Percentiles rank a stretch among this genome's conserved stretches.
phyloP scores from a whole-genome alignment of 2,113 vertebrate species.

The Colius striatus region DNA sequence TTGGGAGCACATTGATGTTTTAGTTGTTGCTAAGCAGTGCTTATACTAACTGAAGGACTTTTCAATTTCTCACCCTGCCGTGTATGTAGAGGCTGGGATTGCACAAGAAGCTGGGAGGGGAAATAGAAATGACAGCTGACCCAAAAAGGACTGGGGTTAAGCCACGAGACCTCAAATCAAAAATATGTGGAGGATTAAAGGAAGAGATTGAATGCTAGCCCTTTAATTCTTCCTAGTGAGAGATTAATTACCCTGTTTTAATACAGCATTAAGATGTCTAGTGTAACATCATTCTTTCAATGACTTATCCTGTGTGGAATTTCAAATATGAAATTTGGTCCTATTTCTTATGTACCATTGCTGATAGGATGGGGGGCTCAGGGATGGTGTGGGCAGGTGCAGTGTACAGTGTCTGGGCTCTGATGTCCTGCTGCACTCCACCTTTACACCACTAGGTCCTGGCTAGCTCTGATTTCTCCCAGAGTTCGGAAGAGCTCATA shows the following conservation, averaged over 20 bases:
- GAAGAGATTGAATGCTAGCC: neutral
- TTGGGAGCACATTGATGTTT: too few relatives aligned
- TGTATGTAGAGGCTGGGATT: too few relatives aligned
- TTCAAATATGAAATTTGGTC: neutral
- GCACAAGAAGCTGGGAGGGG: too few relatives aligned
- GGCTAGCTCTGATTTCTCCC: rapidly evolving
- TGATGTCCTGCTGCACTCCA: neutral
- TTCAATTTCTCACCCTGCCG: too few relatives aligned
- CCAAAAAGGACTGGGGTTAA: too few relatives aligned
- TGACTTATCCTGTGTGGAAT: neutral
- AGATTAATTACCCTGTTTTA: neutral
- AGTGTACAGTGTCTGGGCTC: neutral
- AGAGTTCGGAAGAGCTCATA: neutral
- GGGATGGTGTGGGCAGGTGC: neutral
- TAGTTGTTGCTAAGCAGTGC: too few relatives aligned
- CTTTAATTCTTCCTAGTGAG: neutral
- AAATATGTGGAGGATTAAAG: slow-evolving; percentile 3
- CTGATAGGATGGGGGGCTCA: neutral
- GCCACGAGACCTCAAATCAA: neutral
- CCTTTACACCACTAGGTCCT: neutral
- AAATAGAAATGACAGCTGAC: too few relatives aligned
- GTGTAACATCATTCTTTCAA: neutral
- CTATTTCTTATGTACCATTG: neutral
- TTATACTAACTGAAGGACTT: too few relatives aligned
- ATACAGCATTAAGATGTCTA: neutral